Percentiles rank a stretch among this genome's conserved stretches.
These are phyloP conservation scores for Dermochelys coriacea DNA, from an alignment of 2,797 vertebrate genomes.

Conservation along the genomic window DNA sequence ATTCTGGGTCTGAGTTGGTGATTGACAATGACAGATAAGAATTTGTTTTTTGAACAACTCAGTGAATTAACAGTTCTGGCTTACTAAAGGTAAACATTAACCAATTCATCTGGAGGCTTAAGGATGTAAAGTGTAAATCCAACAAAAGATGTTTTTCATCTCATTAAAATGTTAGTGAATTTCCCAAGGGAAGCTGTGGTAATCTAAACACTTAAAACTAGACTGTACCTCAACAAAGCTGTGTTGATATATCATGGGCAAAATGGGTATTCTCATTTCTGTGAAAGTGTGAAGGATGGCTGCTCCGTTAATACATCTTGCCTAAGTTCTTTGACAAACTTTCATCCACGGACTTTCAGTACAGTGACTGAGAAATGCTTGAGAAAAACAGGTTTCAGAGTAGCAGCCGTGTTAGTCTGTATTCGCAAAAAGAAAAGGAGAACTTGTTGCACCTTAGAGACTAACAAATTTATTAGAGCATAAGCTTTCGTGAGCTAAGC, in stretches of 20 bases:
- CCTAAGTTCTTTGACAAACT: neutral
- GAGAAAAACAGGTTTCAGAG: too few species aligned
- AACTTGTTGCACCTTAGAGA: too few species aligned
- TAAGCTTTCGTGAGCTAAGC: too few species aligned
- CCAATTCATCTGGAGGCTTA: neutral
- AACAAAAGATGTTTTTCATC: neutral
- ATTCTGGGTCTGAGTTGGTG: neutral
- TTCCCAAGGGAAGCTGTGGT: too few species aligned
- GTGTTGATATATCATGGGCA: too few species aligned
- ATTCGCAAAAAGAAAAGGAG: too few species aligned
- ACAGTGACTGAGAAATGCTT: neutral
- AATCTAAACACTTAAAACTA: neutral
- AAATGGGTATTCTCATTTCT: neutral
- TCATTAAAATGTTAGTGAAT: neutral
- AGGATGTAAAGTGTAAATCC: neutral
- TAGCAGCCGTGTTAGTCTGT: too few species aligned
- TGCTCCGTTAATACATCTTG: neutral
- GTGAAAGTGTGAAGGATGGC: neutral
- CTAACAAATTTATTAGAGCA: too few species aligned
- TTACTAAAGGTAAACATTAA: neutral
- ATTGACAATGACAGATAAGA: neutral
- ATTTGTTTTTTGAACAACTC: neutral
- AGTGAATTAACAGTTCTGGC: neutral
- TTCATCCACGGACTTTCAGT: rapidly evolving
- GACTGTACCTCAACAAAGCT: neutral